phyloP scores from a whole-genome alignment of 2,888 invertebrate species.

The Leistus spinibarbis region DNA sequence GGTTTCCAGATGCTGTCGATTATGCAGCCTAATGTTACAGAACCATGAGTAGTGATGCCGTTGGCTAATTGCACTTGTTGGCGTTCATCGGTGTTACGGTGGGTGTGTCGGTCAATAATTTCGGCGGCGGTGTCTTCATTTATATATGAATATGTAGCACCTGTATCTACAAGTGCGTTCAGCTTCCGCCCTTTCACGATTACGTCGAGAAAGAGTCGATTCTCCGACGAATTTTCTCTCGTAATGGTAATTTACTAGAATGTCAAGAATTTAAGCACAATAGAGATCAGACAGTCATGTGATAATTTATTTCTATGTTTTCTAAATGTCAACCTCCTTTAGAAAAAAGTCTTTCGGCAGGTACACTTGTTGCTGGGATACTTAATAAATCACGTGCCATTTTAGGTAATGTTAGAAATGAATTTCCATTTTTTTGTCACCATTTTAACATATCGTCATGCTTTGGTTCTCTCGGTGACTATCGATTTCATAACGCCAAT shows the following conservation, averaged over 20 bases:
- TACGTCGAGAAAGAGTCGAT: too few species aligned
- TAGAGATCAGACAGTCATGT: slow-evolving; percentile 33
- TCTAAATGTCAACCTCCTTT: slow-evolving; percentile 35
- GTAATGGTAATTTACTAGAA: background rate
- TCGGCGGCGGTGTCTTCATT: too few species aligned
- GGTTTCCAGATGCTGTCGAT: too few species aligned
- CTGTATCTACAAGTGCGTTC: too few species aligned
- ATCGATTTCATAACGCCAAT: background rate
- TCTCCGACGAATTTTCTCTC: too few species aligned
- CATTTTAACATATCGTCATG: slow-evolving; percentile 7
- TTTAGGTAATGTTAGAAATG: slow-evolving; percentile 36
- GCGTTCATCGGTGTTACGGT: too few species aligned
- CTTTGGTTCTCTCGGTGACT: background rate
- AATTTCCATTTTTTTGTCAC: slow-evolving; percentile 11
- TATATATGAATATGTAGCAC: too few species aligned
- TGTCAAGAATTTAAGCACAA: slow-evolving; percentile 48
- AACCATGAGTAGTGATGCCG: too few species aligned
- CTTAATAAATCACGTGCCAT: slow-evolving; percentile 41
- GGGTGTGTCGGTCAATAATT: too few species aligned
- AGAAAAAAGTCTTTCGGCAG: slow-evolving; percentile 41
- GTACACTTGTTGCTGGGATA: slow-evolving; percentile 41
- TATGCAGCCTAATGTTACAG: too few species aligned
- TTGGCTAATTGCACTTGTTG: too few species aligned
- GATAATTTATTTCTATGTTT: slow-evolving; percentile 41
- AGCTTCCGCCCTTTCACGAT: too few species aligned